Conservation (phyloP, 2,113 vertebrate species). For the Scalopus aquaticus region DNA sequence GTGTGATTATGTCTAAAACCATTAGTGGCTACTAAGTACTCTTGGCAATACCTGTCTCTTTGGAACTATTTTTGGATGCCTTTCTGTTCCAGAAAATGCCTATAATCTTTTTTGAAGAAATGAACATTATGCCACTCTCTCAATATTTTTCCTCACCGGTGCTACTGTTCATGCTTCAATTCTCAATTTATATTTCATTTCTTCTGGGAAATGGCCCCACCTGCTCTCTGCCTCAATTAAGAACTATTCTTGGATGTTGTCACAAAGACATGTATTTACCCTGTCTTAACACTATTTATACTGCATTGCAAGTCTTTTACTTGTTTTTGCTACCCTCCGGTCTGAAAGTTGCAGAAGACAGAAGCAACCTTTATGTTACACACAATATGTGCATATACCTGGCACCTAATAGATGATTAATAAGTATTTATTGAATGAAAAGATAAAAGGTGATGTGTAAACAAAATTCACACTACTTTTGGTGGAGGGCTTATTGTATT, state of each 20-base stretch:
- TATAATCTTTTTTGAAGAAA: neutral
- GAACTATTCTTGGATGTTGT: neutral
- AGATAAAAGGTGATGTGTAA: conserved; percentile 4
- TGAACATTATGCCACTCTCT: neutral
- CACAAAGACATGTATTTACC: neutral
- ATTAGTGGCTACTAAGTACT: neutral
- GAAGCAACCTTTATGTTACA: neutral
- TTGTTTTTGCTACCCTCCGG: neutral
- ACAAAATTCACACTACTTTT: neutral
- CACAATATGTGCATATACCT: neutral
- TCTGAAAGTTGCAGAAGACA: neutral
- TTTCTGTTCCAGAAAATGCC: conserved; percentile 7
- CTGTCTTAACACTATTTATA: neutral
- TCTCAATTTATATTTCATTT: neutral
- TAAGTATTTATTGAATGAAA: conserved; percentile 3
- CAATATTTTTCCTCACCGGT: neutral
- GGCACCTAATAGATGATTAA: neutral
- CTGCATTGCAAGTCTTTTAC: neutral
- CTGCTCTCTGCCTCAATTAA: neutral
- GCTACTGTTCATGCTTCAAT: neutral
- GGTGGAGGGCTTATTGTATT: neutral
- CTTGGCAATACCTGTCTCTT: neutral
- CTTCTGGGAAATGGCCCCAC: neutral
- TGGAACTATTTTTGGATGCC: neutral
- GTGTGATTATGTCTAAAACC: neutral